These are phyloP conservation scores for Electrona antarctica DNA, from an alignment of 2,113 vertebrate species.

Conservation along the genomic window DNA sequence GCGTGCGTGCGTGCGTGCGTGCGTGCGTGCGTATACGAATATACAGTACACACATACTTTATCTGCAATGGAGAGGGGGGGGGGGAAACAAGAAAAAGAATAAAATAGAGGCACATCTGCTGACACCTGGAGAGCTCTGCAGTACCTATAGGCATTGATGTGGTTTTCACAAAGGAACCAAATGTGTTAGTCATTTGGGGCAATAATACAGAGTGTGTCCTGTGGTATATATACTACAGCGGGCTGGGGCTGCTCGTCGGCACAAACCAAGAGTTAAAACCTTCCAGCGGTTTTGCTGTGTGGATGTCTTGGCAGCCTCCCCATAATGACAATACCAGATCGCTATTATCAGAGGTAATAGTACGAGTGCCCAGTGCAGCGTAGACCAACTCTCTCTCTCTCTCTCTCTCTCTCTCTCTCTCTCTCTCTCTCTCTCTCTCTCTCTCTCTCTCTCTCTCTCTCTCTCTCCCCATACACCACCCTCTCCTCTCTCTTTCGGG, in stretches of 20 bases:
- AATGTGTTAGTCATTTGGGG: conserved; percentile 41
- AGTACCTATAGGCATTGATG: conserved; percentile 32
- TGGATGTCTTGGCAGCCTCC: conserved; percentile 76
- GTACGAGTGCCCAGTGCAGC: conserved; percentile 74
- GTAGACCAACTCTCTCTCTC: background rate
- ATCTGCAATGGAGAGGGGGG: no score
- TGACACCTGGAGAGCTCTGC: background rate
- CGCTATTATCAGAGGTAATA: conserved; percentile 82
- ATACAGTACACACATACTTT: no score
- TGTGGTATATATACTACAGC: background rate
- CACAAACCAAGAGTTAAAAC: conserved; percentile 79
- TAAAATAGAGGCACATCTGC: background rate
- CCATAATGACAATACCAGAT: conserved; percentile 88
- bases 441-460: background rate
- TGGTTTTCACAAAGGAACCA: conserved; percentile 21
- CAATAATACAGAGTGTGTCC: background rate
- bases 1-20: conserved; percentile 4
- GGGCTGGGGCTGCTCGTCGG: conserved; percentile 1
- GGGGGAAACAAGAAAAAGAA: no score
- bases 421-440: background rate
- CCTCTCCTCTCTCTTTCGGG: background rate
- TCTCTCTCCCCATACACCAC: conserved; percentile 1
- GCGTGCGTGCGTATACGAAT: background rate
- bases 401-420: background rate
- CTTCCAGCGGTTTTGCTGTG: conserved; percentile 76